Evolutionary conservation across 2,888 invertebrate genomes (phyloP), one percentile per base, ranked within the genome.

Genomic region (Ommatoiulus sabulosus): DNA sequence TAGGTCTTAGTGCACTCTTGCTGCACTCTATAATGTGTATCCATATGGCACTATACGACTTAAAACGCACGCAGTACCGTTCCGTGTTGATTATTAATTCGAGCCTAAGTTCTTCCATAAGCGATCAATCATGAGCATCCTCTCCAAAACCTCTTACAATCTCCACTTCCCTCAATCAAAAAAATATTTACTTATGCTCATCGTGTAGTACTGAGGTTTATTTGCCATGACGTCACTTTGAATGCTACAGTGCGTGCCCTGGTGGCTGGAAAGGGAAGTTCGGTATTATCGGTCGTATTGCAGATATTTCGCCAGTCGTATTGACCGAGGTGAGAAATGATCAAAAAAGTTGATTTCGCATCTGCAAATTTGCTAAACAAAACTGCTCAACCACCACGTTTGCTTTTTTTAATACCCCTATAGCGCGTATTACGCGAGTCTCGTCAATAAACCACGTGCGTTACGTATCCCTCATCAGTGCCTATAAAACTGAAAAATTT

Each of bases 101-200:
- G 24, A 72, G 72, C 72, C 24, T 20, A 24, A 72, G 72, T 72
- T 72, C 72, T 72, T 72, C 72, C 24, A 72, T 72, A 72, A 72
- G 20, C 72, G 72, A 72, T 72, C 72, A 72, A 72, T 72, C 72
- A 72, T 72, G 72, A 20, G 72, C 72, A 72, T 72, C 72, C 72
- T 72, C 72, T 24, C 72, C 20, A 72, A 72, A 72, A 72, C 10
- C 20, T 20, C 20, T 20, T 63, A 20, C 72, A 20, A 72, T 72
- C 72, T 72, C 72, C 72, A 72, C 20, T 72, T 72, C 20, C 24
- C 52, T 72, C 72, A 10, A 10, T 72, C 72, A 72, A 72, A 72
- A 35, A 72, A 72, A 72, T 72, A 72, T 72, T 72, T 72, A 24
- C 72, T 24, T 63, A 72, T 72, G 72, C 20, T 24, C 72, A 24